Base-by-base conservation (phyloP, 2,797 vertebrate genomes). In the Crocidura indochinensis region DNA sequence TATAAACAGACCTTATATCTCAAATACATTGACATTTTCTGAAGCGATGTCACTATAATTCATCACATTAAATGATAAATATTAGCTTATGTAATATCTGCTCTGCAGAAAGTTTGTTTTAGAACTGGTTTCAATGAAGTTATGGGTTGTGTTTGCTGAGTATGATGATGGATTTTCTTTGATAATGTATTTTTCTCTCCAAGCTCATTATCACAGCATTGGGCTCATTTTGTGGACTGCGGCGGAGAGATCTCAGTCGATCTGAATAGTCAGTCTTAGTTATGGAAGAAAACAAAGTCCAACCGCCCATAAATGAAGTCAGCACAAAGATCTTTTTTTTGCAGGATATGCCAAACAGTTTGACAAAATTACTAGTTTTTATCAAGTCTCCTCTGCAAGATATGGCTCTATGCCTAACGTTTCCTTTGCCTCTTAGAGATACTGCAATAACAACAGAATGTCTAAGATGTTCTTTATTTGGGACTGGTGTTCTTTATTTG, bases 271-370 rank as follows among this genome's bases (percentile, higher is more conserved):
- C 51, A 7, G 29, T 22, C 20, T 79, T 44, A 20, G 26, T 71
- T 82, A n/a, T 69, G 20, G n/a, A 82, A 74, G 46, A 88, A 77
- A 64, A 24, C 4, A 22, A 91, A 90, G 9, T 69, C n/a, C 46
- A 89, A 22, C 4, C 80, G 65, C 17, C 10, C 12, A 0, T 60
- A 46, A 67, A 64, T 47, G 31, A 76, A 82, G 73, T 76, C 12
- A 64, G 0, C 22, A 20, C 12, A 6, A 2, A 15, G 49, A 1
- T 26, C n/a, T 46, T 46, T 38, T 38, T 64, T 85, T 29, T 46
- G 14, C 46, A n/a, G n/a, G 27, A n/a, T 27, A 87, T 64, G 24
- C 3, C 29, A 46, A 68, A 53, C 26, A 53, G 20, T 65, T 93
- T 69, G 62, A 26, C 17, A 73, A 80, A 72, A 44, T 65, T 46